Conservation (phyloP, 2,888 invertebrate species). For the Tubulanus polymorphus region DNA sequence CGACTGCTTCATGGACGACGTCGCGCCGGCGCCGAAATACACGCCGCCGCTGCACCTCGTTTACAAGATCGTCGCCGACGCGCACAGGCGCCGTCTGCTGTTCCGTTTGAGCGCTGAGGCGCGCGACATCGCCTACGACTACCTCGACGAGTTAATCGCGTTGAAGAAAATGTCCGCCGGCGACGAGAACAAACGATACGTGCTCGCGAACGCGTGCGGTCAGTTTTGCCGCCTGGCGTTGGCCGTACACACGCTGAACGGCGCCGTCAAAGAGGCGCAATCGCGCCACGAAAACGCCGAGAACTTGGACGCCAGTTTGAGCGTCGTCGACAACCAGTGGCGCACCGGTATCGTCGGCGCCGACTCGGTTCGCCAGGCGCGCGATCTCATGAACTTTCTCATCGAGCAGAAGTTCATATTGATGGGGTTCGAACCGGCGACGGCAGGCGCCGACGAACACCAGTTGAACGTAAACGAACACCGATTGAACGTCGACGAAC, state of each 20-base stretch:
- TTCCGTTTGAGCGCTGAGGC: background rate
- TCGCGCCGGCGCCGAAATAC: background rate
- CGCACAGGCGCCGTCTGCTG: background rate
- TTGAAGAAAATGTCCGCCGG: background rate
- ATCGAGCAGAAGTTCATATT: background rate
- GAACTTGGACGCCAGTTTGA: background rate
- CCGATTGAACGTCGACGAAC: no score
- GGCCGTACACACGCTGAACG: background rate
- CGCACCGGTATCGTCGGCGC: background rate
- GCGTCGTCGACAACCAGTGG: background rate
- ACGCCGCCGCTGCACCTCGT: background rate
- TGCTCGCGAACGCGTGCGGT: background rate
- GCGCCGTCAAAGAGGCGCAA: background rate
- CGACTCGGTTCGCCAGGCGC: background rate
- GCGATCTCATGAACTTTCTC: background rate
- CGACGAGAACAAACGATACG: background rate
- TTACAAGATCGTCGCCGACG: background rate
- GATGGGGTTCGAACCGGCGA: background rate
- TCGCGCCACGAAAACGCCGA: background rate
- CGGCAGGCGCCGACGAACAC: background rate
- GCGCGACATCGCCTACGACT: background rate
- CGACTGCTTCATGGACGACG: constrained; percentile 1
- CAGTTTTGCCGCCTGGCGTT: constrained; percentile 1
- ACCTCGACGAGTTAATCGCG: background rate
- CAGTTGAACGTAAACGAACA: background rate